Percentiles rank a stretch among this genome's conserved stretches.
These are phyloP conservation scores for Thunnus thynnus DNA, from an alignment of 2,113 vertebrate genomes.

Conservation along the genomic window DNA sequence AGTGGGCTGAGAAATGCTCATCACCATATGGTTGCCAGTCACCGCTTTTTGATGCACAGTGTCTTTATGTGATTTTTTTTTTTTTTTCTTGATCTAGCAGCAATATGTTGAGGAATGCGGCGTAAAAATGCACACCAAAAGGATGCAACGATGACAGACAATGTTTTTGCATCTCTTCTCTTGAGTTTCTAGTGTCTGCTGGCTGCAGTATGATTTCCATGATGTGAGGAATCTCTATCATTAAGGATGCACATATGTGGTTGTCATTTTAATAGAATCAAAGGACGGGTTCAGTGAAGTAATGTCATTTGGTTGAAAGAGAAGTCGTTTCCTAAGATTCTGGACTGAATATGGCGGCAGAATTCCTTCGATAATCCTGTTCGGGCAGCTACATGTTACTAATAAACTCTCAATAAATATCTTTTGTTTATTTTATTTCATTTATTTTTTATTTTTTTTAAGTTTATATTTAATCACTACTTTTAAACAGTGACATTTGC, in stretches of 20 bases:
- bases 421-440: conserved; percentile 16
- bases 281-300: background rate
- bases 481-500: conserved; percentile 1
- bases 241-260: conserved; percentile 37
- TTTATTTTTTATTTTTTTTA: background rate
- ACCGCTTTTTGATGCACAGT: conserved; percentile 35
- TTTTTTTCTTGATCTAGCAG: conserved; percentile 10
- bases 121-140: conserved; percentile 35
- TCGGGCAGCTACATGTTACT: background rate
- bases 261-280: conserved; percentile 35
- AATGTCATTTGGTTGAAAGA: background rate
- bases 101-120: conserved; percentile 34
- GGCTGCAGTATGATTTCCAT: conserved; percentile 43
- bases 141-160: conserved; percentile 39
- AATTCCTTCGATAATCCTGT: background rate
- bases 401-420: background rate
- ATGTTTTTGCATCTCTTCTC: conserved; percentile 20
- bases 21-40: conserved; percentile 77
- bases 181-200: conserved; percentile 19
- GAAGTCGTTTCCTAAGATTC: background rate
- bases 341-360: background rate
- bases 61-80: conserved; percentile 19
- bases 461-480: no score
- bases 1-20: conserved; percentile 43
- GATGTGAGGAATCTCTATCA: conserved; percentile 15